Conservation (phyloP, 2,113 vertebrate species). For the Oenanthe oenanthe region DNA sequence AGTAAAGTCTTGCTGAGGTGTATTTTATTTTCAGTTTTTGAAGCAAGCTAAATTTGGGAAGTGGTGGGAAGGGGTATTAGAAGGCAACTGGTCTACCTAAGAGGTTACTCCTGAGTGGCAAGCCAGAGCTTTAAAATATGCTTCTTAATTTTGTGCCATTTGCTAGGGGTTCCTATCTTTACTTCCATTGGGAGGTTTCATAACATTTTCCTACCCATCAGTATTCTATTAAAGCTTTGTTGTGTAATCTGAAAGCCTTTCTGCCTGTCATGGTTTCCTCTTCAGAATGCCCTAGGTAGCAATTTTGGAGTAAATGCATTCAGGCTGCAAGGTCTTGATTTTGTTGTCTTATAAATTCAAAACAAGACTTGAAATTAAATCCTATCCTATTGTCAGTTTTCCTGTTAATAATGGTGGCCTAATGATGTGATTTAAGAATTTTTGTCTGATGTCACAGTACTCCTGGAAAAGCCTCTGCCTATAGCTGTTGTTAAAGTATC, state of each 20-base stretch:
- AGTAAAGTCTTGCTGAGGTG: background rate
- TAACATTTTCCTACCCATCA: constrained; percentile 41
- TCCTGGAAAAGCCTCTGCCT: background rate
- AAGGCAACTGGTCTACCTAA: background rate
- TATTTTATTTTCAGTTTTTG: background rate
- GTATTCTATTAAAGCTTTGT: constrained; percentile 28
- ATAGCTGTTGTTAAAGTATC: background rate
- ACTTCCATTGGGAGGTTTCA: background rate
- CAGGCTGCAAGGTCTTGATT: constrained; percentile 13
- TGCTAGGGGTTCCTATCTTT: background rate
- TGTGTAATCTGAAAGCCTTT: constrained; percentile 41
- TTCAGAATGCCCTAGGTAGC: constrained; percentile 44
- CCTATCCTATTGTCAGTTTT: background rate
- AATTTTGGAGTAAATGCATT: background rate
- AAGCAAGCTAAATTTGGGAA: background rate
- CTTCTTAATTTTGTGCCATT: background rate
- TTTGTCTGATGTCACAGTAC: background rate
- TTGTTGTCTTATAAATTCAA: constrained; percentile 23
- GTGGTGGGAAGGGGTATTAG: background rate
- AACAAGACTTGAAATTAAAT: constrained; percentile 3
- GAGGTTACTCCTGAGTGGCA: background rate
- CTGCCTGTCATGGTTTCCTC: constrained; percentile 48
- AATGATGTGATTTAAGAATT: background rate
- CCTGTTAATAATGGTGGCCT: background rate
- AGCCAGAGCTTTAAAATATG: background rate